Conservation (phyloP, 2,797 vertebrate species). For the Gymnoscopelus braueri region DNA sequence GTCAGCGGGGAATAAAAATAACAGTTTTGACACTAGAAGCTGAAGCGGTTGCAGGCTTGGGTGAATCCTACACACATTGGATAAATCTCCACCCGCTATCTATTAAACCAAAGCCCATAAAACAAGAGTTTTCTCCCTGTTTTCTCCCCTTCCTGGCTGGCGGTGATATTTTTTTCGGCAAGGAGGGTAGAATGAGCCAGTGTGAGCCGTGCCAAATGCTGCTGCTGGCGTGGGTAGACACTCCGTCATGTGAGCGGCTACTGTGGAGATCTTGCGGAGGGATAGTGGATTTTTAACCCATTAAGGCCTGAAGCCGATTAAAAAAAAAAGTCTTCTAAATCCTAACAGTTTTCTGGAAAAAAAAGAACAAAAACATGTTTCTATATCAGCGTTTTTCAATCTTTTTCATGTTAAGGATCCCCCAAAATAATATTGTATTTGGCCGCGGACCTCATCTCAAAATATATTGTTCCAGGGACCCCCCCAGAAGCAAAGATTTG, state of each 20-base stretch:
- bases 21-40: constrained; percentile 22
- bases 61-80: constrained; percentile 35
- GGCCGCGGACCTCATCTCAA: too few relatives aligned
- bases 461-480: too few relatives aligned
- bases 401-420: too few relatives aligned
- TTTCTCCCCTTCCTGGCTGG: constrained; percentile 22
- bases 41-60: constrained; percentile 21
- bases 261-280: constrained; percentile 54
- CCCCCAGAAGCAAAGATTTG: too few relatives aligned
- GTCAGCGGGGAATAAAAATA: constrained; percentile 51
- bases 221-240: constrained; percentile 52
- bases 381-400: too few relatives aligned
- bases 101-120: constrained; percentile 47
- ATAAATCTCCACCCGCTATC: constrained; percentile 38
- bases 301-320: too few relatives aligned
- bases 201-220: constrained; percentile 58
- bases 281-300: constrained; percentile 49
- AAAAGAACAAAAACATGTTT: too few relatives aligned
- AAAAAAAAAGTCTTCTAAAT: too few relatives aligned
- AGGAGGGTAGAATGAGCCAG: constrained; percentile 52
- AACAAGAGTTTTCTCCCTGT: not conserved
- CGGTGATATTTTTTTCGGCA: constrained; percentile 57
- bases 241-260: constrained; percentile 72
- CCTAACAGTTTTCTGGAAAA: too few relatives aligned
- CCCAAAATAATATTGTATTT: too few relatives aligned